Percentiles rank a stretch among this genome's conserved stretches.
These are phyloP conservation scores for Falco punctatus DNA, from an alignment of 2,113 vertebrate genomes.

Conservation along the genomic window DNA sequence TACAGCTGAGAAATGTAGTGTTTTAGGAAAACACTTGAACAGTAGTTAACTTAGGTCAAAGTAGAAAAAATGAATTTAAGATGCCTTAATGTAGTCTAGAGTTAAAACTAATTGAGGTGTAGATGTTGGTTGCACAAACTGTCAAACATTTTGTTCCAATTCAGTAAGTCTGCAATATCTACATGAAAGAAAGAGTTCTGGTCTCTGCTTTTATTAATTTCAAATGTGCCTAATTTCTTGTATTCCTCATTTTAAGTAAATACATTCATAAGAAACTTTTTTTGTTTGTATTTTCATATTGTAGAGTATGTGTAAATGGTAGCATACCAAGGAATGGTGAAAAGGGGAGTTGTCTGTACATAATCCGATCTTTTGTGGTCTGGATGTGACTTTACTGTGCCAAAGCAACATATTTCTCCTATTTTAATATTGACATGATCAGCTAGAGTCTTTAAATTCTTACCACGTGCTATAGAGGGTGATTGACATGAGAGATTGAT, in stretches of 20 bases:
- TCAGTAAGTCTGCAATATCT: background rate
- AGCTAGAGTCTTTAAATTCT: slow-evolving; percentile 42
- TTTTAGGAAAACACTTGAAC: slow-evolving; percentile 76
- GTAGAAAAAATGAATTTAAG: slow-evolving; percentile 8
- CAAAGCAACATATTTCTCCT: slow-evolving; percentile 50
- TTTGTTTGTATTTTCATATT: background rate
- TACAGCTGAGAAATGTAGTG: slow-evolving; percentile 81
- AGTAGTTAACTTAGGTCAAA: slow-evolving; percentile 66
- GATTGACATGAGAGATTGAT: background rate
- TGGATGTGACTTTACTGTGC: slow-evolving; percentile 18
- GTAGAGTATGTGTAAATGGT: background rate
- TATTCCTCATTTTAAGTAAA: background rate
- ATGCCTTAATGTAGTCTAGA: slow-evolving; percentile 13
- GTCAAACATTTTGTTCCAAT: background rate
- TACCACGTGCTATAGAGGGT: slow-evolving; percentile 16
- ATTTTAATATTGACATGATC: slow-evolving; percentile 47
- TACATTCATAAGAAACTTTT: background rate
- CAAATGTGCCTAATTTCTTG: background rate
- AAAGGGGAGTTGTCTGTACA: slow-evolving; percentile 16
- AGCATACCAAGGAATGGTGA: background rate
- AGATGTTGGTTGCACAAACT: background rate
- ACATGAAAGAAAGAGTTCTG: background rate
- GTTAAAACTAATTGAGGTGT: background rate
- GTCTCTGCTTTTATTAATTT: background rate
- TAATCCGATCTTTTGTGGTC: slow-evolving; percentile 30